Percentiles rank a stretch among this genome's conserved stretches.
These are phyloP conservation scores for Apomyelois bistriatella DNA, from an alignment of 2,888 invertebrate genomes.

Conservation along the genomic window DNA sequence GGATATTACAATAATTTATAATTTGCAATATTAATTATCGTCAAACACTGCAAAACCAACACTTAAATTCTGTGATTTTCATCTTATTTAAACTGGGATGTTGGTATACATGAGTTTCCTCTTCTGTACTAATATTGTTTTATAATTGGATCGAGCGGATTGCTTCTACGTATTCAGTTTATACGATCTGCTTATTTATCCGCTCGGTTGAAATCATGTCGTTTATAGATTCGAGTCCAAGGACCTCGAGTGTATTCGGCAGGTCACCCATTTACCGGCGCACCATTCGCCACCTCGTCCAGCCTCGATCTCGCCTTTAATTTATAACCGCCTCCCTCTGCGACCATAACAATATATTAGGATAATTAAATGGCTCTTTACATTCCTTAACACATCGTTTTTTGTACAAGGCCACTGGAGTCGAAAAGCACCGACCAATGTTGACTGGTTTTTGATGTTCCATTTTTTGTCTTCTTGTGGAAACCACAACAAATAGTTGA, in stretches of 20 bases:
- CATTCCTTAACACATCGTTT: conserved; percentile 79
- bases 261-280: conserved; percentile 24
- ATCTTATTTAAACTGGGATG: too few relatives aligned
- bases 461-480: conserved; percentile 65
- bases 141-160: conserved; percentile 12
- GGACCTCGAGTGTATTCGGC: conserved; percentile 14
- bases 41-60: too few relatives aligned
- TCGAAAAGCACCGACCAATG: conserved; percentile 75
- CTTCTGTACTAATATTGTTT: neutral
- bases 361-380: conserved; percentile 80
- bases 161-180: conserved; percentile 9
- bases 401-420: conserved; percentile 68
- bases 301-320: conserved; percentile 53
- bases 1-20: too few relatives aligned
- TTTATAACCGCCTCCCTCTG: conserved; percentile 73
- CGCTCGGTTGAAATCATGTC: conserved; percentile 4
- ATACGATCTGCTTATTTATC: conserved; percentile 10
- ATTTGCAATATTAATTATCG: too few relatives aligned
- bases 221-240: neutral
- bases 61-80: too few relatives aligned
- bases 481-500: conserved; percentile 76
- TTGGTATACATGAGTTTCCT: neutral
- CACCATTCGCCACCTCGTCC: conserved; percentile 60
- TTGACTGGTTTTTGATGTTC: conserved; percentile 74
- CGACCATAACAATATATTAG: conserved; percentile 78